These are phyloP conservation scores for Danio kyathit DNA, from an alignment of 2,797 vertebrate genomes.

Conservation along the genomic window DNA sequence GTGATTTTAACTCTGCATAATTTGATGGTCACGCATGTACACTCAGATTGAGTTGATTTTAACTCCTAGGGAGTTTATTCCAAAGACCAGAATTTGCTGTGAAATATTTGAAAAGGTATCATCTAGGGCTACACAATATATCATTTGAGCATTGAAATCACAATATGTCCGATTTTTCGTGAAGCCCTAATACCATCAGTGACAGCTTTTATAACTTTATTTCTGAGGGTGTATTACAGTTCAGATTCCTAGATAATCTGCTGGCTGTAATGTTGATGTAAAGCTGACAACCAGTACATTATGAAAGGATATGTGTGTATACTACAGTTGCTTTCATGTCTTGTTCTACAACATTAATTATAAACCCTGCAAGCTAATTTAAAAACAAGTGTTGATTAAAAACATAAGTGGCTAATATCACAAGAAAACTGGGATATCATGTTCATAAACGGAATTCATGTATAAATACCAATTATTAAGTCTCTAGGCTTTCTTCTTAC, in stretches of 20 bases:
- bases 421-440: neutral
- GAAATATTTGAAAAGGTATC: too few relatives aligned
- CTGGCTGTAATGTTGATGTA: neutral
- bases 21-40: too few relatives aligned
- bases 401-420: neutral
- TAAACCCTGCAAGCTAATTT: neutral
- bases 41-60: too few relatives aligned
- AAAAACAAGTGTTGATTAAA: neutral
- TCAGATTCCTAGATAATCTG: neutral
- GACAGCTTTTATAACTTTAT: too few relatives aligned
- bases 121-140: too few relatives aligned
- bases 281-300: neutral
- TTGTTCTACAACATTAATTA: neutral
- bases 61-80: too few relatives aligned
- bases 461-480: neutral
- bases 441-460: neutral
- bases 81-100: too few relatives aligned
- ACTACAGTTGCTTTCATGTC: neutral
- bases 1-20: too few relatives aligned
- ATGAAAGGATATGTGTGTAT: too few relatives aligned
- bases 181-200: too few relatives aligned
- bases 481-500: neutral
- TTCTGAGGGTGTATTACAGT: neutral
- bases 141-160: too few relatives aligned
- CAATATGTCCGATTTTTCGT: too few relatives aligned